Percentiles rank a stretch among this genome's conserved stretches.
These are phyloP conservation scores for Lutjanus argentimaculatus DNA, from an alignment of 2,797 vertebrate genomes.

Conservation along the genomic window DNA sequence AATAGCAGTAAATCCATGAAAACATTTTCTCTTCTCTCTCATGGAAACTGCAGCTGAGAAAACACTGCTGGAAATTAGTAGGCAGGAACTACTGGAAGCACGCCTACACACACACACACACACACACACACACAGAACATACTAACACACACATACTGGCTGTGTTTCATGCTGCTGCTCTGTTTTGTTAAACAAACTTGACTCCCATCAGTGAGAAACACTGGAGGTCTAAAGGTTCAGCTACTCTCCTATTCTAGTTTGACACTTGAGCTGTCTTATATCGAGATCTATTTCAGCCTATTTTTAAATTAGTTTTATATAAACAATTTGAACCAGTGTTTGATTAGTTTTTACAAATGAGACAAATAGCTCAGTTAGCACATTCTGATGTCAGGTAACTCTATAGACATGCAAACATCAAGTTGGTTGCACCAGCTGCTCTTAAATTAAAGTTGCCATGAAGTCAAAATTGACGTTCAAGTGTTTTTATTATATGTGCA, in stretches of 20 bases:
- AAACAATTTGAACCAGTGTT: background rate
- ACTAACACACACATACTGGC: constrained; percentile 16
- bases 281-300: background rate
- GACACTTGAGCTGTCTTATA: background rate
- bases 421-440: too few species aligned
- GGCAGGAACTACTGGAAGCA: constrained; percentile 70
- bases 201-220: constrained; percentile 37
- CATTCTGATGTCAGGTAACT: background rate
- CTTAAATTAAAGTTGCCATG: too few species aligned
- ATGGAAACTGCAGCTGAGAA: constrained; percentile 79
- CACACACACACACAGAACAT: constrained; percentile 29
- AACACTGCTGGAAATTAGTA: constrained; percentile 75
- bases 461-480: too few species aligned
- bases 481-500: too few species aligned
- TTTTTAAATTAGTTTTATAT: background rate
- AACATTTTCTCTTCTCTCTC: constrained; percentile 76
- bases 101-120: constrained; percentile 57
- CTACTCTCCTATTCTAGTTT: constrained; percentile 1
- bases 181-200: constrained; percentile 58
- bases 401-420: background rate
- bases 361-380: background rate
- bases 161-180: constrained; percentile 49
- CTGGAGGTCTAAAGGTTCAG: constrained; percentile 31
- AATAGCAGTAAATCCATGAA: constrained; percentile 72
- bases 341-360: background rate